Conservation (phyloP, 2,113 vertebrate species). For the Ploceus nigricollis region DNA sequence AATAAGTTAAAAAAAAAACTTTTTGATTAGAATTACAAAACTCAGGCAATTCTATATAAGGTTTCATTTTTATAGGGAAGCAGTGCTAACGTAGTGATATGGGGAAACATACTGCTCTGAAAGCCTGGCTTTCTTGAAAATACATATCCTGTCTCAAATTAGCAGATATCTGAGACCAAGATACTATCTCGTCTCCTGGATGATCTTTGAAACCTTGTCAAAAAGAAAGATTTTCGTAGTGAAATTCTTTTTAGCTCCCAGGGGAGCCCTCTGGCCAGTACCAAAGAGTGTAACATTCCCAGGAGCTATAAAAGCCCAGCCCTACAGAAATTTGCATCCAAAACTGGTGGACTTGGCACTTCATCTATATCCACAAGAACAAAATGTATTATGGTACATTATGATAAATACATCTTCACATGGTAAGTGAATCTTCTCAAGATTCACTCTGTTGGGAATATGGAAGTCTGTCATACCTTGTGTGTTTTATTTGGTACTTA, state of each 20-base stretch:
- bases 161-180: neutral
- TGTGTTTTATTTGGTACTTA: neutral
- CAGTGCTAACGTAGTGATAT: neutral
- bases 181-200: neutral
- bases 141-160: neutral
- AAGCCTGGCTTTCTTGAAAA: neutral
- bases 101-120: neutral
- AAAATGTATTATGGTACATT: neutral
- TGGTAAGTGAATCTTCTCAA: neutral
- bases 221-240: neutral
- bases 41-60: neutral
- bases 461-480: neutral
- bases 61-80: neutral
- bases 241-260: neutral
- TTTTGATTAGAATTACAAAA: neutral
- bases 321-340: neutral
- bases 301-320: neutral
- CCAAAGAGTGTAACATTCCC: neutral
- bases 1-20: neutral
- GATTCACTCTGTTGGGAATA: neutral
- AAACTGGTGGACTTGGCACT: neutral
- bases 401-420: neutral
- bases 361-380: neutral
- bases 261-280: neutral
- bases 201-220: neutral